Conservation (phyloP, 2,888 invertebrate species). For the Amphimallon solstitiale region DNA sequence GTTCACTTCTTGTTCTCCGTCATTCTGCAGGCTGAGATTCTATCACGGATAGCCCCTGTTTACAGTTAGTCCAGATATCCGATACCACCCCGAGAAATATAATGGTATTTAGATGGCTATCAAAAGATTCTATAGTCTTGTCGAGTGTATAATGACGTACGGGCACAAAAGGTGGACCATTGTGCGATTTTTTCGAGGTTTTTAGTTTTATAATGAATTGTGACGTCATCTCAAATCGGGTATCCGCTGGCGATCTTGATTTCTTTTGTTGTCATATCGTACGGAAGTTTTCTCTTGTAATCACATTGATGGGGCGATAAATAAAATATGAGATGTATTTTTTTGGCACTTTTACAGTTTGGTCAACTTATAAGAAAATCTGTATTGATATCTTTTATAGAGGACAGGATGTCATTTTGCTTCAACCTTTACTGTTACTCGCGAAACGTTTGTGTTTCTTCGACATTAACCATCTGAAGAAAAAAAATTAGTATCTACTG, state of each 20-base stretch:
- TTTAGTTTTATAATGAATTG: constrained; percentile 31
- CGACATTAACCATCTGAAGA: no score
- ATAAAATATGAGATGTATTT: no score
- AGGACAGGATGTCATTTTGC: no score
- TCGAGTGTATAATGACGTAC: constrained; percentile 46
- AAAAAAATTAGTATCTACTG: no score
- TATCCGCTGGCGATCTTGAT: constrained; percentile 27
- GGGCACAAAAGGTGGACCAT: constrained; percentile 39
- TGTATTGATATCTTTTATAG: no score
- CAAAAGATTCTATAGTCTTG: constrained; percentile 48
- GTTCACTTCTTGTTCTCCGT: background rate
- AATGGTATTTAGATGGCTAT: constrained; percentile 48
- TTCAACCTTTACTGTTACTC: no score
- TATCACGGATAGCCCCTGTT: constrained; percentile 48
- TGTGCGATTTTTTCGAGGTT: constrained; percentile 37
- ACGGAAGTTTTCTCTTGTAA: no score
- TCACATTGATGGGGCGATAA: no score
- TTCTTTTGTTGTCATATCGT: constrained; percentile 4
- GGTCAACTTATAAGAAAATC: no score
- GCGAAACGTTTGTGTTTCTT: no score
- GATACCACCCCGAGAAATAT: constrained; percentile 48
- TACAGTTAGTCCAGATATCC: constrained; percentile 51
- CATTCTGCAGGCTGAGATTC: constrained; percentile 39
- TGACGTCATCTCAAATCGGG: constrained; percentile 27
- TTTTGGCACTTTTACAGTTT: no score